phyloP scores from a whole-genome alignment of 2,113 vertebrate species.

The Rhinichthys klamathensis region DNA sequence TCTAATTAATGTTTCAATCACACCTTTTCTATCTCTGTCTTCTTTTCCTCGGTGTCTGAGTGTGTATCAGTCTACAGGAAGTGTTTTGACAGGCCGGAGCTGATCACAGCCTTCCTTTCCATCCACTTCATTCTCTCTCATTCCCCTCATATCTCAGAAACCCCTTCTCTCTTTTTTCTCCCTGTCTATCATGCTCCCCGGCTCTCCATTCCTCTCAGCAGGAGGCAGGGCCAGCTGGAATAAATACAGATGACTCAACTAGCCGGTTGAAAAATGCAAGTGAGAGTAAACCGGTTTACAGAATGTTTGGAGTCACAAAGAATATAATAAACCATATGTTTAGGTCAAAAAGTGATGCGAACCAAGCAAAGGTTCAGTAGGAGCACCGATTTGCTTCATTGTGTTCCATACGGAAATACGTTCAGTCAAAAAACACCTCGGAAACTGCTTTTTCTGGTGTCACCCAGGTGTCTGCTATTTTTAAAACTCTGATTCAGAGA shows the following conservation, averaged over 20 bases:
- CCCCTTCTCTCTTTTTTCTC: constrained; percentile 12
- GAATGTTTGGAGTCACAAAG: neutral
- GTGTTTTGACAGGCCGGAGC: constrained; percentile 21
- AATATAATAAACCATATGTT: constrained; percentile 14
- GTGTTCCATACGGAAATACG: neutral
- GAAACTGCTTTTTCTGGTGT: constrained; percentile 4
- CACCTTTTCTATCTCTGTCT: neutral
- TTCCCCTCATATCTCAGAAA: neutral
- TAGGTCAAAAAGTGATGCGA: neutral
- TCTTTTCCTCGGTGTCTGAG: neutral
- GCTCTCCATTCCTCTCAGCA: constrained; percentile 16
- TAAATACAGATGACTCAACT: constrained; percentile 44
- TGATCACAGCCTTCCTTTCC: constrained; percentile 30
- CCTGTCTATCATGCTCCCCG: constrained; percentile 1
- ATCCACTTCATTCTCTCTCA: constrained; percentile 17
- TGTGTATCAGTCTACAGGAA: constrained; percentile 37
- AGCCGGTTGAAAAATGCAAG: constrained; percentile 36
- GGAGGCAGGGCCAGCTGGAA: constrained; percentile 4
- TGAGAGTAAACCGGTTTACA: constrained; percentile 10
- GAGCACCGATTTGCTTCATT: neutral
- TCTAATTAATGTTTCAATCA: neutral
- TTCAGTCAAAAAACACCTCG: neutral
- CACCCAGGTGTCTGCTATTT: neutral
- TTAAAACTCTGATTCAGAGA: neutral
- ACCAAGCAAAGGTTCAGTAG: neutral